phyloP scores from a whole-genome alignment of 2,888 invertebrate species.

The Pardosa pseudoannulata region DNA sequence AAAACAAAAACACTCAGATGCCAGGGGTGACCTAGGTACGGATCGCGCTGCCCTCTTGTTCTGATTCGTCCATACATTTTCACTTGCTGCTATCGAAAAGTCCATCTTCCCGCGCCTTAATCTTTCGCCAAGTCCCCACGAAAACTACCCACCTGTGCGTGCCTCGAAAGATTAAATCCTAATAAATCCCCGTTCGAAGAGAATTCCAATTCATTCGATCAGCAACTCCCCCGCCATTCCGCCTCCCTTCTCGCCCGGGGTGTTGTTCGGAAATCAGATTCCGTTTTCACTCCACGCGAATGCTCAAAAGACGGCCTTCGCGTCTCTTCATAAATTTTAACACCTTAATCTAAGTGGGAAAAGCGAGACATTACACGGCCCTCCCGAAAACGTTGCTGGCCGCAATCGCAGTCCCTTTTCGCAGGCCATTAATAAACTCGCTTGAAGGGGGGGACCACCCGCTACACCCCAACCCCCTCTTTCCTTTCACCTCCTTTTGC shows the following conservation, averaged over 20 bases:
- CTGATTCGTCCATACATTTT: too few relatives aligned
- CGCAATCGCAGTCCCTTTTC: not conserved
- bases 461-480: too few relatives aligned
- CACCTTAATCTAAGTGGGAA: slow-evolving; percentile 2
- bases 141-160: not conserved
- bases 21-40: too few relatives aligned
- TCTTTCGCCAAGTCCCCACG: not conserved
- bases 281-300: not conserved
- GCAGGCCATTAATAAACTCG: not conserved
- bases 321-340: slow-evolving; percentile 8
- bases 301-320: not conserved
- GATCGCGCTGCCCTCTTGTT: too few relatives aligned
- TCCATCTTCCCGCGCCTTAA: too few relatives aligned
- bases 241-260: too few relatives aligned
- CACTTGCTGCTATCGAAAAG: too few relatives aligned
- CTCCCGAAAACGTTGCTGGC: not conserved
- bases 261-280: too few relatives aligned
- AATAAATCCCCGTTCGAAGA: not conserved
- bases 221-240: not conserved
- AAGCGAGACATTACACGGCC: not conserved
- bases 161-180: not conserved
- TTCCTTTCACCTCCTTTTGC: not conserved
- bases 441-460: not conserved
- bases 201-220: not conserved
- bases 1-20: too few relatives aligned